A percentile compares a stretch with the other conserved stretches of the same genome.
These are phyloP conservation scores for Meta bourneti DNA, from an alignment of 2,888 invertebrate genomes.

Conservation along the genomic window DNA sequence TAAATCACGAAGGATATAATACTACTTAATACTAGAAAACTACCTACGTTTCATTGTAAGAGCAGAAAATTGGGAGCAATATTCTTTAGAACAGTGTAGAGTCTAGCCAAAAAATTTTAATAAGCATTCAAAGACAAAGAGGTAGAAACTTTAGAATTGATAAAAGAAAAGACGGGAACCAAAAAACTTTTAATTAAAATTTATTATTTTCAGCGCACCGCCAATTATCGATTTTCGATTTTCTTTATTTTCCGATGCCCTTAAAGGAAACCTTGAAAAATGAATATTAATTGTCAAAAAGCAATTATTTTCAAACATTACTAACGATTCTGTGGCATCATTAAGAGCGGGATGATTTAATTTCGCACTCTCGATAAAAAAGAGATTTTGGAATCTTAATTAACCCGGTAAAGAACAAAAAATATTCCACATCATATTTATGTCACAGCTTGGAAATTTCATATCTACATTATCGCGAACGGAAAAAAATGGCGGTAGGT, in stretches of 20 bases:
- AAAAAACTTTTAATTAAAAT: neutral
- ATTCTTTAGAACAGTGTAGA: too few relatives aligned
- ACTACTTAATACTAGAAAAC: too few relatives aligned
- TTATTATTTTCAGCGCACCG: neutral
- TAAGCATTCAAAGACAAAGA: neutral
- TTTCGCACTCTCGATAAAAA: constrained; percentile 9
- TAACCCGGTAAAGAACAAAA: constrained; percentile 15
- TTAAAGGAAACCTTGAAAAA: constrained; percentile 33
- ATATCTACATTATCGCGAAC: neutral
- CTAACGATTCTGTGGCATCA: constrained; percentile 55
- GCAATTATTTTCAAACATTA: constrained; percentile 46
- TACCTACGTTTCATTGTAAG: too few relatives aligned
- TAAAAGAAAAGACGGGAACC: neutral
- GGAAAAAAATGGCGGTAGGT: neutral
- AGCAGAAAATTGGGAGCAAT: too few relatives aligned
- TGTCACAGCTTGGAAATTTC: constrained; percentile 18
- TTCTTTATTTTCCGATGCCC: constrained; percentile 4
- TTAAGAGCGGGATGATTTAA: constrained; percentile 39
- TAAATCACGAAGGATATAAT: too few relatives aligned
- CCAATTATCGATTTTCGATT: constrained; percentile 42
- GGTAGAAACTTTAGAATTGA: neutral
- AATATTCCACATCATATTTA: constrained; percentile 1
- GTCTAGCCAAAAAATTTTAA: too few relatives aligned
- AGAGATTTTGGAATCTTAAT: constrained; percentile 38
- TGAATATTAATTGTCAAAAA: constrained; percentile 57